A percentile compares a stretch with the other conserved stretches of the same genome.
These are phyloP conservation scores for Phodopus roborovskii DNA, from an alignment of 2,113 vertebrate species.

Conservation along the genomic window DNA sequence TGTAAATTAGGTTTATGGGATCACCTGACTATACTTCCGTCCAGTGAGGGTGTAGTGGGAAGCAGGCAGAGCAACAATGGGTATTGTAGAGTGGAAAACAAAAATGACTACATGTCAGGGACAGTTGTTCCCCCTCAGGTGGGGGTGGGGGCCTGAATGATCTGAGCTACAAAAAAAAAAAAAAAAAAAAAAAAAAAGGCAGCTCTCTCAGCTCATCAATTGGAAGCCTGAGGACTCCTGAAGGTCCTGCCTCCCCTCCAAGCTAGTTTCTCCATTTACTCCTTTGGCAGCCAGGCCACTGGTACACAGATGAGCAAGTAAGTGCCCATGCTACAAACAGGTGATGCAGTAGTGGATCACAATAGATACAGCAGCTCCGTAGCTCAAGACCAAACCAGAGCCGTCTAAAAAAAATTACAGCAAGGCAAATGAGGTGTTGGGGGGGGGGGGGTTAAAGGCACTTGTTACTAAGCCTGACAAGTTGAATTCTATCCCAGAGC, in stretches of 20 bases:
- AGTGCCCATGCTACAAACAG: background rate
- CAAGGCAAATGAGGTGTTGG: background rate
- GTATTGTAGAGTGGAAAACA: background rate
- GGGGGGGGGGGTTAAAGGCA: background rate
- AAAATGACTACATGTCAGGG: background rate
- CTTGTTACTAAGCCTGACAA: background rate
- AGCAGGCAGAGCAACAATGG: background rate
- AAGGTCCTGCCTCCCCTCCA: background rate
- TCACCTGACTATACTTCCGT: background rate
- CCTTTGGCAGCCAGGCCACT: no score
- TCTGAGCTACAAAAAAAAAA: background rate
- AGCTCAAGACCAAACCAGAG: background rate
- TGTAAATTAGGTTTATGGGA: background rate
- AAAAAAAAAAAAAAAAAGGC: no score
- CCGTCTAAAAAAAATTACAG: background rate
- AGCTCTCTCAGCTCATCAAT: background rate
- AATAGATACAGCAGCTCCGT: background rate
- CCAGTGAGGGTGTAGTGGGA: background rate
- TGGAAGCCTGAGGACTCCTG: background rate
- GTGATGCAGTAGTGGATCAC: background rate
- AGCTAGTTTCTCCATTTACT: background rate
- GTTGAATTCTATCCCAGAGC: background rate
- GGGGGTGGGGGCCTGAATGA: background rate
- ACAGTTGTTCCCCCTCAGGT: background rate
- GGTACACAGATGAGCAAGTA: background rate